phyloP scores from a whole-genome alignment of 2,113 vertebrate genomes.

The Microtus montanus region DNA sequence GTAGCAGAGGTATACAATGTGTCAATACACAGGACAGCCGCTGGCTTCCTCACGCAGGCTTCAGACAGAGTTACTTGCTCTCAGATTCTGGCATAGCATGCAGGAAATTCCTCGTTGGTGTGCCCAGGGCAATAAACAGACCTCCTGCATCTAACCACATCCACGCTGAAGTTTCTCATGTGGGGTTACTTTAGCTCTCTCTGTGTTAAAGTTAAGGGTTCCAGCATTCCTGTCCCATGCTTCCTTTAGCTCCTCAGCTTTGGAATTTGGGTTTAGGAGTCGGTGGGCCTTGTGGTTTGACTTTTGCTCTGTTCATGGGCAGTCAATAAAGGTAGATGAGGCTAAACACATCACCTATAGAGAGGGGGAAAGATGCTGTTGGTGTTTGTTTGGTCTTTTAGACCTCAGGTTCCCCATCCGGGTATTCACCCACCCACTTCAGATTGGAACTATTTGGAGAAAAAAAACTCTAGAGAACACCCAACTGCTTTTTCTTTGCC shows the following conservation, averaged over 20 bases:
- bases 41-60: conserved; percentile 65
- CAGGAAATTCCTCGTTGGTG: conserved; percentile 61
- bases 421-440: neutral
- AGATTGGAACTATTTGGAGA: neutral
- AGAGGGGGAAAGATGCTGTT: neutral
- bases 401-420: neutral
- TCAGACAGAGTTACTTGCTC: conserved; percentile 60
- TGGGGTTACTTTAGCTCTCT: conserved; percentile 56
- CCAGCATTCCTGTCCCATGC: conserved; percentile 16
- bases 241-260: conserved; percentile 1
- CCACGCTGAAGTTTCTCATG: neutral
- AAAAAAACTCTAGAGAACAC: neutral
- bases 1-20: neutral
- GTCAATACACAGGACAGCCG: conserved; percentile 41
- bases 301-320: neutral
- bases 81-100: neutral
- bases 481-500: neutral
- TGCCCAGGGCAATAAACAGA: conserved; percentile 72
- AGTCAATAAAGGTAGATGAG: neutral
- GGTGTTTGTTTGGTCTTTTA: neutral
- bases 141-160: conserved; percentile 63
- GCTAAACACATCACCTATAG: neutral
- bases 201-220: conserved; percentile 25
- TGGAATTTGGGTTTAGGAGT: conserved; percentile 44
- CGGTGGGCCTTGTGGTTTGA: neutral